Conservation (phyloP, 2,113 vertebrate species). For the Dicaeum eximium region DNA sequence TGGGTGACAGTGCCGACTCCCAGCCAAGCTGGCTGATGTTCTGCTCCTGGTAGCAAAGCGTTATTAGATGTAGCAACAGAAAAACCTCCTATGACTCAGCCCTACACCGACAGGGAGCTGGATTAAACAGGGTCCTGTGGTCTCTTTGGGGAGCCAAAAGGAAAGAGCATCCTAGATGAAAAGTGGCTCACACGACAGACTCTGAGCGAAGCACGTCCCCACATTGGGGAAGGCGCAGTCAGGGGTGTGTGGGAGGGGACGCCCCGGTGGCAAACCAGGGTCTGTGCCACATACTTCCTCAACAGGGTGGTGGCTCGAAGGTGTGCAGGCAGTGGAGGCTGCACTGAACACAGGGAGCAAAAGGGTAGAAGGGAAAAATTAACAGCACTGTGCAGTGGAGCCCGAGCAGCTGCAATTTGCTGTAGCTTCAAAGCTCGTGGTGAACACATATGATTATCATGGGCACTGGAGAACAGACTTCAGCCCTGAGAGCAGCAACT, state of each 20-base stretch:
- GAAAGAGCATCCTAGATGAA: neutral
- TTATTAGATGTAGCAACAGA: constrained; percentile 12
- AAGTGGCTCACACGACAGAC: neutral
- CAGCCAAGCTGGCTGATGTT: constrained; percentile 21
- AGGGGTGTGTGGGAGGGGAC: neutral
- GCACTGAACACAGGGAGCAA: neutral
- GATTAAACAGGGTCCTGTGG: constrained; percentile 33
- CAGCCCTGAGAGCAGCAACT: neutral
- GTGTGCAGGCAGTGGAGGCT: neutral
- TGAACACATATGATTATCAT: neutral
- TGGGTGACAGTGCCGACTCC: constrained; percentile 13
- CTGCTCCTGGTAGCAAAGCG: neutral
- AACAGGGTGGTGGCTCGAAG: neutral
- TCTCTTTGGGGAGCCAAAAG: neutral
- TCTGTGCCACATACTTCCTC: neutral
- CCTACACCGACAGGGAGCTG: neutral
- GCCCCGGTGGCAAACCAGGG: neutral
- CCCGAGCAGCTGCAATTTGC: neutral
- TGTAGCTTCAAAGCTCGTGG: neutral
- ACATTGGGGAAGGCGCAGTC: neutral
- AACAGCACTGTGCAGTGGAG: neutral
- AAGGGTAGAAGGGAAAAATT: neutral
- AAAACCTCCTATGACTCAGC: constrained; percentile 49
- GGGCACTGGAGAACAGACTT: neutral
- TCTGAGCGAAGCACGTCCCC: neutral